These are phyloP conservation scores for Xestoiulus laeticollis DNA, from an alignment of 2,888 invertebrate genomes.

Conservation along the genomic window DNA sequence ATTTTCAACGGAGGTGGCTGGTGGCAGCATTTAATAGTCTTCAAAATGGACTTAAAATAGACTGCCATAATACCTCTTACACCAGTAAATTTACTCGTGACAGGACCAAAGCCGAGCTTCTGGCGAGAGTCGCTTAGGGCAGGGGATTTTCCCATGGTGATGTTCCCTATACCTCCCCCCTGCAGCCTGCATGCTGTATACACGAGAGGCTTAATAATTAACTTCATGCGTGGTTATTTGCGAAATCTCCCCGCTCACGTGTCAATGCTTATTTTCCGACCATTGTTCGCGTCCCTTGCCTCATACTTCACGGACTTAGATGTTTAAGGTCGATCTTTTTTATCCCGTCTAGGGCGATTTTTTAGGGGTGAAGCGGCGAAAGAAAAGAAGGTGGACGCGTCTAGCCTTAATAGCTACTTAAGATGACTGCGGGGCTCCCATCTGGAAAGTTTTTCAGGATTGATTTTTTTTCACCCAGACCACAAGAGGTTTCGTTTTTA, in stretches of 20 bases:
- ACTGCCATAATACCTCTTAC: too few relatives aligned
- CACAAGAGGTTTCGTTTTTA: neutral
- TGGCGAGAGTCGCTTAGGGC: too few relatives aligned
- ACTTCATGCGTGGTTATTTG: neutral
- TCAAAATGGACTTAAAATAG: too few relatives aligned
- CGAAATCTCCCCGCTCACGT: slow-evolving; percentile 3
- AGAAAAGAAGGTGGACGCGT: slow-evolving; percentile 5
- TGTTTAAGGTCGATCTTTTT: slow-evolving; percentile 3
- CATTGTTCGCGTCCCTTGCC: slow-evolving; percentile 6
- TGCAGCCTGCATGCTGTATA: too few relatives aligned
- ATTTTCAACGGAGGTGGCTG: too few relatives aligned
- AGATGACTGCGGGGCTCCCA: slow-evolving; percentile 28
- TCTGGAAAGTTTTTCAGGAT: slow-evolving; percentile 18
- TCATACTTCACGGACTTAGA: slow-evolving; percentile 21
- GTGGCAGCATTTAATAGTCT: too few relatives aligned
- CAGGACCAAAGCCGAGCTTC: too few relatives aligned
- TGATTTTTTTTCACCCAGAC: neutral
- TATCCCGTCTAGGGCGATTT: neutral
- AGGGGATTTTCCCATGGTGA: too few relatives aligned
- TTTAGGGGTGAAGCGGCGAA: slow-evolving; percentile 17
- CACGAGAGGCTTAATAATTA: slow-evolving; percentile 29
- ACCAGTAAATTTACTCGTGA: too few relatives aligned
- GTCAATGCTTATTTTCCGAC: slow-evolving; percentile 11
- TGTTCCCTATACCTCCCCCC: neutral
- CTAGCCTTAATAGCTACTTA: slow-evolving; percentile 29